Evolutionary conservation across 2,888 invertebrate genomes (phyloP).

Genomic region (Anthophora plumipes): DNA sequence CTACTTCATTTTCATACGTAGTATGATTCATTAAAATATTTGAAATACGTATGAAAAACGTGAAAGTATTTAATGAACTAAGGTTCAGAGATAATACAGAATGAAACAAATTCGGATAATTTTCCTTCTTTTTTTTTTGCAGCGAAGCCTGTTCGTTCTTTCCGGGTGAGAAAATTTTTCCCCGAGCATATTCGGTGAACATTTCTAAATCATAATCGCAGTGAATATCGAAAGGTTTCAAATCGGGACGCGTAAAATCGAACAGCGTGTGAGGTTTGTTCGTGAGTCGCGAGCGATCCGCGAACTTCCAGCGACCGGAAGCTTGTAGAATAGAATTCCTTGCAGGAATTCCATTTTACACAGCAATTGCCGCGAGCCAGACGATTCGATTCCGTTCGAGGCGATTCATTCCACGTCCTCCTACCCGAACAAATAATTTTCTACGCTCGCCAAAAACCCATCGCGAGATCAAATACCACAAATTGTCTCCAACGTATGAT

Average conservation of each 20-base stretch:
- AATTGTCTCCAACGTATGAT: slow-evolving; percentile 15
- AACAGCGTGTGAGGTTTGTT: slow-evolving; percentile 8
- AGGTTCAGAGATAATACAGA: not conserved
- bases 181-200: not conserved
- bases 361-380: slow-evolving; percentile 19
- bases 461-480: slow-evolving; percentile 32
- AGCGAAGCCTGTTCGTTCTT: slow-evolving; percentile 2
- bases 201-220: slow-evolving; percentile 26
- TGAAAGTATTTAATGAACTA: not conserved
- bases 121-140: not conserved
- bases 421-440: slow-evolving; percentile 45
- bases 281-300: slow-evolving; percentile 12
- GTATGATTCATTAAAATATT: no score
- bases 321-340: slow-evolving; percentile 43
- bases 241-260: slow-evolving; percentile 47
- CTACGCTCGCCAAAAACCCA: slow-evolving; percentile 26
- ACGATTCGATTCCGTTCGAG: slow-evolving; percentile 47
- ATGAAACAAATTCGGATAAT: not conserved
- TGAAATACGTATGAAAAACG: no score
- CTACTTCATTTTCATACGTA: no score
- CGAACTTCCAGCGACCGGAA: slow-evolving; percentile 24
- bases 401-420: slow-evolving; percentile 43
- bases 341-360: slow-evolving; percentile 53
- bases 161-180: slow-evolving; percentile 19
- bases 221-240: slow-evolving; percentile 20